A percentile compares a stretch with the other conserved stretches of the same genome.
Conservation (phyloP, 2,797 vertebrate genomes). For the Leuciscus waleckii region DNA sequence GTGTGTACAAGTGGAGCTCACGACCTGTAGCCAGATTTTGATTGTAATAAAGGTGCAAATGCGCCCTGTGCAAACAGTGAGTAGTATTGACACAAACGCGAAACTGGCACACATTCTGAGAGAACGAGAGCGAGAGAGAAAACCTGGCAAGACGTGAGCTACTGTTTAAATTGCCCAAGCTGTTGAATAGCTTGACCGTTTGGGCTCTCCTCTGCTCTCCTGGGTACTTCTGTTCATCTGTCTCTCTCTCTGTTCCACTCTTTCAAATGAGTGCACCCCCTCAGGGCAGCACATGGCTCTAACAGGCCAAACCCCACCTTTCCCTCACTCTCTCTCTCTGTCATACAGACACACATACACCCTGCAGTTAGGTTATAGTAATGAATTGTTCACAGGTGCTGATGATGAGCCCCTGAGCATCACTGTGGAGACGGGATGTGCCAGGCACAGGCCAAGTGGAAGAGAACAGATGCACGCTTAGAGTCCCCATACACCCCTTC, state of each 20-base stretch:
- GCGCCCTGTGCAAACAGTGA: slow-evolving; percentile 9
- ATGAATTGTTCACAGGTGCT: slow-evolving; percentile 90
- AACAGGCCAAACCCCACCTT: slow-evolving; percentile 63
- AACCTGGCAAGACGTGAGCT: slow-evolving; percentile 51
- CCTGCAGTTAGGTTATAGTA: slow-evolving; percentile 87
- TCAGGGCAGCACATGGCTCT: slow-evolving; percentile 75
- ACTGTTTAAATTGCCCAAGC: slow-evolving; percentile 55
- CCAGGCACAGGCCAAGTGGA: slow-evolving; percentile 81
- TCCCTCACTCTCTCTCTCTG: slow-evolving; percentile 67
- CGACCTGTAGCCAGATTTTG: slow-evolving; percentile 30
- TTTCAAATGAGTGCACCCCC: slow-evolving; percentile 59
- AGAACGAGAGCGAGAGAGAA: slow-evolving; percentile 50
- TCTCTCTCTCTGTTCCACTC: slow-evolving; percentile 50
- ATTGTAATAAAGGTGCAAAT: slow-evolving; percentile 37
- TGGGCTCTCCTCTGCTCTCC: slow-evolving; percentile 25
- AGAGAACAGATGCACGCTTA: slow-evolving; percentile 81
- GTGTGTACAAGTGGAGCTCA: slow-evolving; percentile 11
- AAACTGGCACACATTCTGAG: slow-evolving; percentile 26
- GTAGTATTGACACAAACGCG: slow-evolving; percentile 41
- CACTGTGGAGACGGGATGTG: slow-evolving; percentile 76
- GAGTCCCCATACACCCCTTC: slow-evolving; percentile 60
- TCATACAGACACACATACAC: slow-evolving; percentile 67
- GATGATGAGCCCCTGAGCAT: slow-evolving; percentile 86
- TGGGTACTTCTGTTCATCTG: slow-evolving; percentile 49
- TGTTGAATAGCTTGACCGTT: slow-evolving; percentile 53